These are phyloP conservation scores for Prochilodus magdalenae DNA, from an alignment of 2,113 vertebrate species.

Conservation along the genomic window DNA sequence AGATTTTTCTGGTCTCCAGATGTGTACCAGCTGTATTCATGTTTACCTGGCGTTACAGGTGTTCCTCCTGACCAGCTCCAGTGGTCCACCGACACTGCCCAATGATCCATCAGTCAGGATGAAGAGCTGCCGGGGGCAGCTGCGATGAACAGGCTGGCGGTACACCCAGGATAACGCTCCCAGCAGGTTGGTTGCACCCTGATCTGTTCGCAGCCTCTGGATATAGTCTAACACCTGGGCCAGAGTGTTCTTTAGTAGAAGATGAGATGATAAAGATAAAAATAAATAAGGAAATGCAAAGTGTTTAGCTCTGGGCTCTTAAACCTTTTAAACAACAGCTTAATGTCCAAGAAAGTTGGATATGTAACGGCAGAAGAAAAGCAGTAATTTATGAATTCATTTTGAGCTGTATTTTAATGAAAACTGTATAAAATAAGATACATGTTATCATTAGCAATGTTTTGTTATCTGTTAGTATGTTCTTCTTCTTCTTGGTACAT, in stretches of 20 bases:
- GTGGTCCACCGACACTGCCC: constrained; percentile 74
- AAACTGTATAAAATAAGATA: too few species aligned
- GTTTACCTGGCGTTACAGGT: constrained; percentile 84
- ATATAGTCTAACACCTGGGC: constrained; percentile 80
- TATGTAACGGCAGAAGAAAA: too few species aligned
- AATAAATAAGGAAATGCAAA: neutral
- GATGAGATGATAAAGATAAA: neutral
- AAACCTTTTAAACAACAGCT: neutral
- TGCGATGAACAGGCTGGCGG: constrained; percentile 84
- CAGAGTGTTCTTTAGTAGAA: constrained; percentile 78
- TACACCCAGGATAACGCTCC: constrained; percentile 86
- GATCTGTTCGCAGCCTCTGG: constrained; percentile 72
- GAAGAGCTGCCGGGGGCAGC: constrained; percentile 92
- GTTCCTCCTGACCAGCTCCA: constrained; percentile 90
- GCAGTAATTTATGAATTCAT: too few species aligned
- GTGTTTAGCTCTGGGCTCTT: neutral
- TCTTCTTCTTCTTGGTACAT: too few species aligned
- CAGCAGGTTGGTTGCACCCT: constrained; percentile 79
- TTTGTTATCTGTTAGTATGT: too few species aligned
- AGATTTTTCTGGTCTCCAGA: too few species aligned
- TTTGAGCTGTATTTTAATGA: too few species aligned
- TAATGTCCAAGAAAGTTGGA: too few species aligned
- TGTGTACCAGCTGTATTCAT: neutral
- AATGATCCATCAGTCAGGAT: constrained; percentile 78
- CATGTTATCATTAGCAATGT: too few species aligned